Base-by-base conservation (phyloP, 2,888 invertebrate genomes). In the Trissoscelio sp. region DNA sequence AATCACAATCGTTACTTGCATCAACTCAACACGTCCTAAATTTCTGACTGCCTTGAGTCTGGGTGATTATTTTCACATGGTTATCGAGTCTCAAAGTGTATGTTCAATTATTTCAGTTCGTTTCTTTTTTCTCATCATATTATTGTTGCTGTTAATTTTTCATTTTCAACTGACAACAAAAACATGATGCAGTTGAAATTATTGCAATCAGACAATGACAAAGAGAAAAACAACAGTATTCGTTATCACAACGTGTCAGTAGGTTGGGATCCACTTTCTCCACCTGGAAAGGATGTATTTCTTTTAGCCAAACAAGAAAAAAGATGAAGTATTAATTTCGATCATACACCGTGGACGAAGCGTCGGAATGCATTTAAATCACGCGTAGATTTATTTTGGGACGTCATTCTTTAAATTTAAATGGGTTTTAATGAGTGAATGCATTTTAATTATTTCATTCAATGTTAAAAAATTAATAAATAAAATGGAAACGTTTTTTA, bases 241-340 rank as follows among this genome's bases (percentile, higher is more conserved):
- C 75, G 58, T 75, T 80, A 80, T 80, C 80, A 70, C 66, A 75
- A 80, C 75, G 80, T 75, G 80, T 80, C 69, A 64, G 80, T 70
- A 70, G 79, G 44, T 72, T 42, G 66, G 67, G 79, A 73, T 79
- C 79, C 79, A 74, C 80, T 75, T 80, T 80, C 80, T 80, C 80
- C 80, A 80, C 80, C 80, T 80, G 80, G 80, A 80, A 80, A 74
- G 74, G 74, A 80, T 80, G 69, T 75, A 58, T 70, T 79, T 69
- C 69, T 80, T 80, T 80, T 70, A 67, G 69, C 60, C 55, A 64
- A 69, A 62, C 24, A 69, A 75, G 53, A 75, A 57, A 80, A 73
- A 70, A 80, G 18, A 51, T 51, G 48, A 24, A 42, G 16, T 64
- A 72, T 73, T 46, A 58, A 64, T 75, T 80, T 75, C 53, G 57